Evolutionary conservation across 35 echinoderm and acorn worm species (phyloP).

Genomic region (Lytechinus variegatus): DNA sequence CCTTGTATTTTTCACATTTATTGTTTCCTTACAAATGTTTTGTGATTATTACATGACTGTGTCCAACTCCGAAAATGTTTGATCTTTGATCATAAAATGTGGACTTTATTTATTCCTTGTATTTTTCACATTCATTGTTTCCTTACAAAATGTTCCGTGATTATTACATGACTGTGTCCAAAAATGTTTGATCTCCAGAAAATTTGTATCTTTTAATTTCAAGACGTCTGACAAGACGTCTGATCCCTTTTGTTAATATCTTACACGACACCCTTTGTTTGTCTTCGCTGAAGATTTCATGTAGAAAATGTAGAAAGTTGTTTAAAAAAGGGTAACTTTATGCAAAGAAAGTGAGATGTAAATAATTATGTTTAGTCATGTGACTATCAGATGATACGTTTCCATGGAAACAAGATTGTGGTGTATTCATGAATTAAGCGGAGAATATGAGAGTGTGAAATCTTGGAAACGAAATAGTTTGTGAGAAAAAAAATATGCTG

Average conservation of each 20-base stretch:
- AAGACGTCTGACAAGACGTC: neutral
- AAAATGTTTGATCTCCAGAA: too few species aligned
- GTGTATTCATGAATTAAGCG: slow-evolving; percentile 54
- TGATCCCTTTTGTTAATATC: neutral
- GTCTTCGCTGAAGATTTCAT: neutral
- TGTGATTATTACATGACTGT: too few species aligned
- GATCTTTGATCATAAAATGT: too few species aligned
- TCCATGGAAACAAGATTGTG: slow-evolving; percentile 49
- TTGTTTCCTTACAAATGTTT: too few species aligned
- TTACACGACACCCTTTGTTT: neutral
- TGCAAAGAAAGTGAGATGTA: slow-evolving; percentile 48
- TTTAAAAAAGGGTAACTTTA: neutral
- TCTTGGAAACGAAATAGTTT: neutral
- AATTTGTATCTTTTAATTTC: too few species aligned
- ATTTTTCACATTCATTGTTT: too few species aligned
- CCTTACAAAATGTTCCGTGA: too few species aligned
- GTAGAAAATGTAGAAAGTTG: neutral
- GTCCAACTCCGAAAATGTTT: too few species aligned
- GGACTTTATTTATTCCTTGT: too few species aligned
- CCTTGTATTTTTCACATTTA: too few species aligned
- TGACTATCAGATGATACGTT: slow-evolving; percentile 30
- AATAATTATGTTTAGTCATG: slow-evolving; percentile 41
- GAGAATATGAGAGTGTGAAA: slow-evolving; percentile 31
- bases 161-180: too few species aligned
- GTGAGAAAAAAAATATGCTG: neutral